Conservation (phyloP, 1,140 invertebrate species). For the Epicauta chinensis region DNA sequence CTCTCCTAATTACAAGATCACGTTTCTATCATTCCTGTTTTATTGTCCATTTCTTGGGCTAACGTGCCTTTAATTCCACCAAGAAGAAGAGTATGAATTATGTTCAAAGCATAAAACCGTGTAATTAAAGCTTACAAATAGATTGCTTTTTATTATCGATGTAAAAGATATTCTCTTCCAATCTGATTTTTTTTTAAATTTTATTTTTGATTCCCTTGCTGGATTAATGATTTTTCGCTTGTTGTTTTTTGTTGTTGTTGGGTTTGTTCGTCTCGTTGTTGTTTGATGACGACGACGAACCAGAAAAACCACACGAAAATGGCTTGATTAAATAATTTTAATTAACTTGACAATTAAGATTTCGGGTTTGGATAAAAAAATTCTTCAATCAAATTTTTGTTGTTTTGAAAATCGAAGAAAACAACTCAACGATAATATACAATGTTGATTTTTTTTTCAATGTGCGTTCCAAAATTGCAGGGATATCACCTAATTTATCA, state of each 20-base stretch:
- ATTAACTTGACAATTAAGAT: constrained; percentile 14
- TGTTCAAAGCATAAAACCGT: constrained; percentile 20
- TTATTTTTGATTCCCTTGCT: no score
- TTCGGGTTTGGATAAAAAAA: constrained; percentile 6
- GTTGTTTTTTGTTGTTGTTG: no score
- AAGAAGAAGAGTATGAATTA: constrained; percentile 23
- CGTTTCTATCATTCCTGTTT: constrained; percentile 39
- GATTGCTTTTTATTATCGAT: constrained; percentile 29
- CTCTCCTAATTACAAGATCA: constrained; percentile 35
- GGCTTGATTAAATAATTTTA: constrained; percentile 12
- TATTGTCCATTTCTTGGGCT: constrained; percentile 29
- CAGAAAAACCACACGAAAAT: no score
- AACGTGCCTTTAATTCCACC: constrained; percentile 26
- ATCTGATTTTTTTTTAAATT: no score
- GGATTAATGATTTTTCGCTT: no score
- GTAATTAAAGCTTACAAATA: constrained; percentile 29
- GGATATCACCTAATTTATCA: constrained; percentile 11
- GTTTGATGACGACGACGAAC: no score
- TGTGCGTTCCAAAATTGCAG: neutral
- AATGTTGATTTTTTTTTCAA: no score
- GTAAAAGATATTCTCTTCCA: neutral
- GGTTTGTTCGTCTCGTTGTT: no score
- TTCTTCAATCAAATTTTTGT: constrained; percentile 7
- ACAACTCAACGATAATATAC: no score
- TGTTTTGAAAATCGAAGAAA: no score